These are phyloP conservation scores for Nebria salina DNA, from an alignment of 2,888 invertebrate species.

Conservation along the genomic window DNA sequence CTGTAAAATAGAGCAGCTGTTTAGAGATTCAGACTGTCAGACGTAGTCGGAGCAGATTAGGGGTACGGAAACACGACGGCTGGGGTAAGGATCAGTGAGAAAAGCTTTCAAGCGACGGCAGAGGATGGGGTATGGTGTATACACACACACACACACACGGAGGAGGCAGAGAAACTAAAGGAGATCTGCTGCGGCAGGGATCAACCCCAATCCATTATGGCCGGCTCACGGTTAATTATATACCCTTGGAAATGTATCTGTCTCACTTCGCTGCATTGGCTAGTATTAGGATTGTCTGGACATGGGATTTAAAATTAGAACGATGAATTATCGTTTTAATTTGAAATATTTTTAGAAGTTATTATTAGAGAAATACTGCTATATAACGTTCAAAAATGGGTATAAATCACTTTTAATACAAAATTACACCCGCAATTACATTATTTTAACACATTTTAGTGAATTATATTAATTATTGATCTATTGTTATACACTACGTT, in stretches of 20 bases:
- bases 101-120: neutral
- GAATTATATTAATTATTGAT: too few species aligned
- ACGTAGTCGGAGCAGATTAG: conserved; percentile 24
- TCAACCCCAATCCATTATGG: conserved; percentile 63
- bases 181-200: conserved; percentile 51
- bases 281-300: neutral
- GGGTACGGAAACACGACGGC: conserved; percentile 37
- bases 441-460: too few species aligned
- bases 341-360: neutral
- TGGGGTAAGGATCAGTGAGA: neutral
- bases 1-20: conserved; percentile 13
- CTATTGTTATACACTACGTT: too few species aligned
- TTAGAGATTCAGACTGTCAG: conserved; percentile 30
- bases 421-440: too few species aligned
- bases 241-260: conserved; percentile 43
- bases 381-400: neutral
- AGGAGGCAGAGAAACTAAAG: too few species aligned
- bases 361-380: neutral
- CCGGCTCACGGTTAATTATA: conserved; percentile 48
- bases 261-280: conserved; percentile 14
- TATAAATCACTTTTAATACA: neutral
- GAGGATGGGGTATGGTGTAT: neutral
- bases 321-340: neutral
- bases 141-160: neutral
- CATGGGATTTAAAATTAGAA: neutral